phyloP scores from a whole-genome alignment of 2,888 invertebrate genomes.

The Arctia plantaginis region DNA sequence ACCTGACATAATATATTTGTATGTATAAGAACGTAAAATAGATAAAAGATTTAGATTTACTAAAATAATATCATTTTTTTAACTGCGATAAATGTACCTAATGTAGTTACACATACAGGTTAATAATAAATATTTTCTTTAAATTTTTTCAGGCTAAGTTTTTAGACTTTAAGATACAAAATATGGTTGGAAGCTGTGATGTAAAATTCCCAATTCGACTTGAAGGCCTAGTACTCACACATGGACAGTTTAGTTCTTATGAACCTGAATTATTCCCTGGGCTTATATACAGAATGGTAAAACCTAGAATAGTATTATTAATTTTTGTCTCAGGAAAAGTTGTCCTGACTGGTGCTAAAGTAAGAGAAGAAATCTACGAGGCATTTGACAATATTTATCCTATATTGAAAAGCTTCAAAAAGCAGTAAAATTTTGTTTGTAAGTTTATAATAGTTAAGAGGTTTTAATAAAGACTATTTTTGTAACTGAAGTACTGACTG shows the following conservation, averaged over 20 bases:
- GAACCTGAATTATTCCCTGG: conserved; percentile 99
- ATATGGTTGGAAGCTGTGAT: conserved; percentile 93
- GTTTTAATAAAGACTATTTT: conserved; percentile 36
- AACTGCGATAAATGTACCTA: background rate
- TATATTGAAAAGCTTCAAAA: conserved; percentile 97
- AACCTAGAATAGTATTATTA: conserved; percentile 97
- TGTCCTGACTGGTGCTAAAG: conserved; percentile 98
- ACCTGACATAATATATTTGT: background rate
- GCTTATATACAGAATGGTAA: conserved; percentile 98
- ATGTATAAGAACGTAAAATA: background rate
- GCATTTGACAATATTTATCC: conserved; percentile 99
- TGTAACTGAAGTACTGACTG: conserved; percentile 13
- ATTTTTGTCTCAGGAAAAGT: conserved; percentile 99
- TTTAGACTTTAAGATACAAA: conserved; percentile 93
- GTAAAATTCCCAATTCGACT: conserved; percentile 91
- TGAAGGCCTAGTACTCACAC: conserved; percentile 91
- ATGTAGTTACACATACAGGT: background rate
- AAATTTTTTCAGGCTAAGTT: conserved; percentile 90
- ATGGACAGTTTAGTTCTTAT: conserved; percentile 93
- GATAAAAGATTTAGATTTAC: no score
- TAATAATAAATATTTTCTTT: conserved; percentile 3
- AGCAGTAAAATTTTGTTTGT: conserved; percentile 83
- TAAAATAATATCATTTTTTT: background rate
- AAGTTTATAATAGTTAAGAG: conserved; percentile 11
- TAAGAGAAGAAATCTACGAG: conserved; percentile 96